Evolutionary conservation across 2,888 invertebrate genomes (phyloP), one percentile per base, ranked within the genome.

Genomic region (Anthophora plumipes): DNA sequence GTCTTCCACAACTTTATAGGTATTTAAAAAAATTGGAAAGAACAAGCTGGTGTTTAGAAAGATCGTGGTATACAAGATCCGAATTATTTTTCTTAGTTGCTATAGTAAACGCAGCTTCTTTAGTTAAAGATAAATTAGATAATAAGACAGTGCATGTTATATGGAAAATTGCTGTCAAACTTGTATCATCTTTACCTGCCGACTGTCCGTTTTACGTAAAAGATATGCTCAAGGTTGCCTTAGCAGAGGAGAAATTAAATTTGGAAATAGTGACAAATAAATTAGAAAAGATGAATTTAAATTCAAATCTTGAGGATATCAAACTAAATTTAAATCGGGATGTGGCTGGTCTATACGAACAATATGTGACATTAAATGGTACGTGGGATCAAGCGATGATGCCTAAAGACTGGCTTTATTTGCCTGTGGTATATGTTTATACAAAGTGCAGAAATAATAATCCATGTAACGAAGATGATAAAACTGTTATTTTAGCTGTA

Each of bases 381-480:
- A 87, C 74, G 22, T 95, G 95, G 94, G 94, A 94, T 82, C 95
- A 95, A 64, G 95, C 96, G 14, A 95, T 97, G 17, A 94, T 97
- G 84, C 97, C 97, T 0, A 94, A 95, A 66, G 97, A 97, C 90
- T 97, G 97, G 97, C 95, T 97, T 14, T 97, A 96, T 93, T 93
- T 96, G 88, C 96, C 97, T 41, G 94, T 97, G 73, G 93, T 96
- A 7, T 93, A 95, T 73, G 90, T 95, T 70, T 95, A 96, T 89
- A 94, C 95, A 66, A 94, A 94, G 85, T 94, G 85, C 17, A 85
- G 79, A n/a, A 84, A 80, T n/a, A 71, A 73, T 12, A 85, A 84
- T 55, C 69, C 20, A 3, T 85, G 85, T 31, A 82, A 80, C 4
- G 79, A 84, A 0, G 77, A 86, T 0, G 88, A 91, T 41, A 89